Evolutionary conservation across 2,888 invertebrate species (phyloP).

Genomic region (Melipona beecheii): DNA sequence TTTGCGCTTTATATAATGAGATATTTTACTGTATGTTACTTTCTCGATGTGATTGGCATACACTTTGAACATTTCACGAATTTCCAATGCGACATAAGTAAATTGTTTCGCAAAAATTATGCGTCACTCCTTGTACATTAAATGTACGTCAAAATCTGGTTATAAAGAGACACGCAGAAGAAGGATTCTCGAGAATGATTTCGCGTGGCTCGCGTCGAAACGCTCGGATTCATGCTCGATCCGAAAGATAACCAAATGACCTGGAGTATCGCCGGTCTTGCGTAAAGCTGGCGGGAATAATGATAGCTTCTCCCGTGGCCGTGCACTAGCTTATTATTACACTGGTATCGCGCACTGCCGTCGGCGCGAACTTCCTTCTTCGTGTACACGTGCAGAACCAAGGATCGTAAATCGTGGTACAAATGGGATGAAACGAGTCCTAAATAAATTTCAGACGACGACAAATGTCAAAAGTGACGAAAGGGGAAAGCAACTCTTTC

Average conservation of each 20-base stretch:
- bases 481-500: neutral
- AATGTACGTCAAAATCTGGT: too few species aligned
- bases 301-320: conserved; percentile 29
- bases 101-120: too few species aligned
- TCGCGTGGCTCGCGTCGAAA: conserved; percentile 2
- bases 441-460: neutral
- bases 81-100: too few species aligned
- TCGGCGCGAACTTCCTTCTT: conserved; percentile 40
- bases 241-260: conserved; percentile 42
- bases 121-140: too few species aligned
- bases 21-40: too few species aligned
- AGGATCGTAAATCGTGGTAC: neutral
- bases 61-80: too few species aligned
- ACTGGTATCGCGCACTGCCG: conserved; percentile 41
- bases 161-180: too few species aligned
- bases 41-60: too few species aligned
- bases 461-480: neutral
- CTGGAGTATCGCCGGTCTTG: neutral
- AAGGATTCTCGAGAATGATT: neutral
- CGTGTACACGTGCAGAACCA: neutral
- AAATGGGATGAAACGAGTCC: neutral
- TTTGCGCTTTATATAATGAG: too few species aligned
- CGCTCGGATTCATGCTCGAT: conserved; percentile 15
- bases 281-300: conserved; percentile 37
- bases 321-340: conserved; percentile 43